phyloP scores from a whole-genome alignment of 2,797 vertebrate genomes.

The Pipistrellus pipistrellus region DNA sequence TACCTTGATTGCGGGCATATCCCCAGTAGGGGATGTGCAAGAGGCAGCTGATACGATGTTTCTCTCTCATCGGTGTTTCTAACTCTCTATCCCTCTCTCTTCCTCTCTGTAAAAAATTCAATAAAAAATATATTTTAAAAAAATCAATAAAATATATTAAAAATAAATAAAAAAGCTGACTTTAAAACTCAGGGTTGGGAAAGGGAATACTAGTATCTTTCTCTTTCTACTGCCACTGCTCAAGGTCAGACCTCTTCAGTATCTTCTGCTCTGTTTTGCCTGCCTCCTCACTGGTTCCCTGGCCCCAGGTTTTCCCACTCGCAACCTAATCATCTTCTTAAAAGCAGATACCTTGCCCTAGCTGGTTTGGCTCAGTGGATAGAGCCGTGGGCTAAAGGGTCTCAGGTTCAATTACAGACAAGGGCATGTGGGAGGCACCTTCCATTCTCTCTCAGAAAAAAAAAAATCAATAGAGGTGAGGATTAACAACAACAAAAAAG shows the following conservation, averaged over 20 bases:
- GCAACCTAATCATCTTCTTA: not conserved
- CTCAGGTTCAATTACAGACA: not conserved
- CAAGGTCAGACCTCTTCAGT: not conserved
- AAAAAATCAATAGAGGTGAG: not conserved
- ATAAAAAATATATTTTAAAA: too few relatives aligned
- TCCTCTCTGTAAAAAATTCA: too few relatives aligned
- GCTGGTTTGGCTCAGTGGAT: not conserved
- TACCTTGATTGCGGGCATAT: too few relatives aligned
- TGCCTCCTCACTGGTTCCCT: not conserved
- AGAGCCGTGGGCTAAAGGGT: not conserved
- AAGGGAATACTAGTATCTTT: not conserved
- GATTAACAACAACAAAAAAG: not conserved
- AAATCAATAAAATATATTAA: too few relatives aligned
- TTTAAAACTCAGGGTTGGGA: not conserved
- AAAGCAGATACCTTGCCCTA: not conserved
- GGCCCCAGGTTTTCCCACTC: not conserved
- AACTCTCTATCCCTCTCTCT: too few relatives aligned
- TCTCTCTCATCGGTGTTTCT: too few relatives aligned
- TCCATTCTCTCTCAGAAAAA: too few relatives aligned
- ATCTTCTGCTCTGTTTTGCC: not conserved
- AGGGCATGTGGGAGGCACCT: not conserved
- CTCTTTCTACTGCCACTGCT: constrained; percentile 30
- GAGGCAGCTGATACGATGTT: too few relatives aligned
- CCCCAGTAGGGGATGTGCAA: too few relatives aligned
- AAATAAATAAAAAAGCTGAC: not conserved